Evolutionary conservation across 1,140 invertebrate species (phyloP), one percentile per base, ranked within the genome.

Genomic region (Heliconius congener): DNA sequence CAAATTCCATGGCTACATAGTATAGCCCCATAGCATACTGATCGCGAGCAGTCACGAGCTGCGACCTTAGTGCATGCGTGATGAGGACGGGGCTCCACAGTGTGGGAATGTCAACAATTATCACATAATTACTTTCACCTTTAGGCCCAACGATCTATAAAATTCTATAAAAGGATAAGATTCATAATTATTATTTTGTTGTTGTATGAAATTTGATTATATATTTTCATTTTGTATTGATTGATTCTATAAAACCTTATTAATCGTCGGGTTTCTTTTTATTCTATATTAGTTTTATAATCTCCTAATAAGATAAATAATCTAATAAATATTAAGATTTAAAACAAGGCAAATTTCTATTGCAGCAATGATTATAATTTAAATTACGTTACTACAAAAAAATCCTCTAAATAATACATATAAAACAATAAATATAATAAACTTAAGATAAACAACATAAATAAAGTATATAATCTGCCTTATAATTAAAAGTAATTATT

Each of bases 31-130:
- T 77, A 79, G 88, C 79, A 90, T 90, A 90, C 83, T 84, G 83
- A 90, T 86, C 50, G 78, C 60, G 3, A n/a, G 27, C 72, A 79
- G 86, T 88, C 88, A 90, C 86, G 88, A 89, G 83, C 70, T 80
- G 79, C 79, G 86, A 78, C 84, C 87, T 89, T 85, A 82, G 78
- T 74, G 84, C 82, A 86, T 86, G 79, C 83, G 80, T 83, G 84
- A 87, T 89, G 84, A 88, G 84, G 87, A 80, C 80, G 76, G 30
- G 13, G 37, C 71, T 30, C 57, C 66, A 76, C 78, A 73, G 52
- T 79, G 74, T 79, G 71, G 74, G 74, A 79, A 78, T 79, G 71
- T 75, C 74, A 60, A 55, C 77, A 76, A 73, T 73, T 78, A 76
- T 77, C 66, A 55, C 11, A 39, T 77, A 71, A 77, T 77, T 77